Base-by-base conservation (phyloP, 2,113 vertebrate species). In the Zonotrichia leucophrys region DNA sequence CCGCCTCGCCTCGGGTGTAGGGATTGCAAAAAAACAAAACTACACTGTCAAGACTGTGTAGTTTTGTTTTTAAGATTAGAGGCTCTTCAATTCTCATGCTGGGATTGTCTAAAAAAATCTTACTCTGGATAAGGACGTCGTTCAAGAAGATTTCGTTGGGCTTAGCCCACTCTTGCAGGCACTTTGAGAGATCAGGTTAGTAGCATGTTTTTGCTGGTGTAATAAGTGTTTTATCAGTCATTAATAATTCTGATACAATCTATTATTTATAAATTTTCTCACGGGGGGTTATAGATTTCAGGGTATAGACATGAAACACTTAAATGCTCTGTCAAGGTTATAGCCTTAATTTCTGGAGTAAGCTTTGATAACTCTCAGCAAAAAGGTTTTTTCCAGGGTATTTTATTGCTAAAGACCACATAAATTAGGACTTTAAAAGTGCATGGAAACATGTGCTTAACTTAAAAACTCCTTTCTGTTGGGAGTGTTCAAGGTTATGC, bases 1-100 rank as follows among this genome's bases (percentile, higher is more conserved):
- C 99, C 98, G 98, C 99, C 99, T 98, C 98, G 98, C 99, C 99
- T 99, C 99, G 99, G 99, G 99, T 99, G 99, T 99, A 99, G 99
- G 99, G 98, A 99, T 99, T 99, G 99, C 99, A 98, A 98, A 98
- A 98, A 98, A 99, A 98, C 99, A 99, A 98, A 99, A 99, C 99
- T 98, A 99, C 99, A 98, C 98, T 98, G 98, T 98, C 86, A 49
- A 95, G 78, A 97, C 98, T 92, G 99, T 99, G 99, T 99, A 99
- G 99, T 99, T 99, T 99, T 99, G 99, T 99, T 99, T 98, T 98
- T 98, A 97, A 95, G 97, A 96, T 98, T 98, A 97, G 98, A 99
- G 99, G 98, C 98, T 98, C 98, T 97, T 97, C 97, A 97, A 98
- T 99, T 99, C 98, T 99, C 98, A 98, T 98, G 98, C 96, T 98